These are phyloP conservation scores for Sarcoramphus papa DNA, from an alignment of 2,797 vertebrate species.

Conservation along the genomic window DNA sequence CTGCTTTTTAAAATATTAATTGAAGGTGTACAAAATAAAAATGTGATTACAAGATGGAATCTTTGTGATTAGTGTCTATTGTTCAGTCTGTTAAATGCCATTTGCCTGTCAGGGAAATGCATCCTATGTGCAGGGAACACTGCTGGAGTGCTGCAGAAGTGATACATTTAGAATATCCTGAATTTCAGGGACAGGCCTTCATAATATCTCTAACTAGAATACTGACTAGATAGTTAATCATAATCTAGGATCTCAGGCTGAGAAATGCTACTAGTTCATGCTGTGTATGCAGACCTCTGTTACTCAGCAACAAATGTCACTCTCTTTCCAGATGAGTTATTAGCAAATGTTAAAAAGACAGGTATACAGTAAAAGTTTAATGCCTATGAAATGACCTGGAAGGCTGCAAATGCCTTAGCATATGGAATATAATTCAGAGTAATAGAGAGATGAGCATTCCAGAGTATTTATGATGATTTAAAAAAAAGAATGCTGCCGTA, in stretches of 20 bases:
- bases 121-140: neutral
- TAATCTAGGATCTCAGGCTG: neutral
- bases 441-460: constrained; percentile 1
- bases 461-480: neutral
- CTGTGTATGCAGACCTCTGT: constrained; percentile 6
- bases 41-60: neutral
- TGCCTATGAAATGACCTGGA: constrained; percentile 42
- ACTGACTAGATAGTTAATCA: neutral
- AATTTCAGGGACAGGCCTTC: neutral
- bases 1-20: neutral
- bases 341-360: constrained; percentile 34
- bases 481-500: neutral
- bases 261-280: neutral
- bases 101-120: neutral
- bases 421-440: constrained; percentile 2
- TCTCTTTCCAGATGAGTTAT: constrained; percentile 39
- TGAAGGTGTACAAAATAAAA: neutral
- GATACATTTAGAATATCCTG: neutral
- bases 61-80: neutral
- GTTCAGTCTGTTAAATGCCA: neutral
- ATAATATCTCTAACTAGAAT: neutral
- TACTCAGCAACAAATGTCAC: neutral
- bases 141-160: neutral
- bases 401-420: neutral
- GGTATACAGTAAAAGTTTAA: constrained; percentile 48